Conservation (phyloP, 1,140 invertebrate genomes). For the Pseudomyrmex cubaensis region DNA sequence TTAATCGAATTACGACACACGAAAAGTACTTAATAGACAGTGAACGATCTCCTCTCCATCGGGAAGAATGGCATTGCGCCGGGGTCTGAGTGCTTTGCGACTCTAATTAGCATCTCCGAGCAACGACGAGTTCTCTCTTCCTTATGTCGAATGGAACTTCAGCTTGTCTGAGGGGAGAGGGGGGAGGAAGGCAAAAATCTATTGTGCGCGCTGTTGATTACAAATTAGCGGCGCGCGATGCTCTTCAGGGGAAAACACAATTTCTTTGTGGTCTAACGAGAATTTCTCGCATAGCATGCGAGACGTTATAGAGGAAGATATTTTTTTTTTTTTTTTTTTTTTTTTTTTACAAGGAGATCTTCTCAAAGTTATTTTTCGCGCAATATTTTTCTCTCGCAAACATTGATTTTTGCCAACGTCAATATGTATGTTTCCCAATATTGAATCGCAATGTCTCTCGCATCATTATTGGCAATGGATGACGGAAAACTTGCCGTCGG, state of each 20-base stretch:
- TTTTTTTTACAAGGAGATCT: not conserved
- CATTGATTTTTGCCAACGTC: not conserved
- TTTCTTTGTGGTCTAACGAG: conserved; percentile 13
- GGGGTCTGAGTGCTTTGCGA: conserved; percentile 52
- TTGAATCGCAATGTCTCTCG: conserved; percentile 6
- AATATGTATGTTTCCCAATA: not conserved
- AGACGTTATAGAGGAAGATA: not conserved
- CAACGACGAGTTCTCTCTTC: conserved; percentile 12
- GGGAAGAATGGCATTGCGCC: conserved; percentile 61
- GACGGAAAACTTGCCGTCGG: not conserved
- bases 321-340: conserved; percentile 18
- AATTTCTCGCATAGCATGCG: not conserved
- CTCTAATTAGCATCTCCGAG: conserved; percentile 65
- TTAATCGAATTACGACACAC: conserved; percentile 69
- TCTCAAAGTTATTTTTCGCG: not conserved
- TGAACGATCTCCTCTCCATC: conserved; percentile 59
- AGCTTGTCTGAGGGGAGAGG: not conserved
- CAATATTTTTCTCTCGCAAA: conserved; percentile 10
- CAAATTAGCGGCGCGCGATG: conserved; percentile 30
- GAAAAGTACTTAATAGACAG: conserved; percentile 66
- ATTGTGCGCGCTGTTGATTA: not conserved
- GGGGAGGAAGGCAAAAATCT: conserved; percentile 27
- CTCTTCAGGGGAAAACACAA: not conserved
- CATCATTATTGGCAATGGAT: conserved; percentile 25
- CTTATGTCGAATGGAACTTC: conserved; percentile 16